Evolutionary conservation across 1,140 invertebrate species (phyloP), one percentile per base, ranked within the genome.

Genomic region (Drosophila obscura): DNA sequence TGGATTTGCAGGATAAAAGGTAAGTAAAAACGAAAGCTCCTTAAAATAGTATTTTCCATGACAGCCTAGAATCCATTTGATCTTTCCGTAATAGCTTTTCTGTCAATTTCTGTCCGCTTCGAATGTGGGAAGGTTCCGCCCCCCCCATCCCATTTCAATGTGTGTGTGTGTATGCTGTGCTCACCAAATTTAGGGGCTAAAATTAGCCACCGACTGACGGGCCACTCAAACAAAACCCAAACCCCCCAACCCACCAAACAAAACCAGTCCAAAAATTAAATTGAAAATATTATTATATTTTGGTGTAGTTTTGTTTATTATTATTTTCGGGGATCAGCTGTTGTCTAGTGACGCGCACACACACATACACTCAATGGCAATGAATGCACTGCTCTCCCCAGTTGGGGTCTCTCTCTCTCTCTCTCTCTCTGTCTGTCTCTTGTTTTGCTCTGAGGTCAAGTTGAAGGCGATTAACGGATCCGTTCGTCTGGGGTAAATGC

Each of bases 381-480:
- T 16, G 13, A 28, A 24, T 13, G 15, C 24, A 13, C 26, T 11
- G 19, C 39, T 15, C 28, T 9, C 16, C 22, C 45, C 8, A 46
- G 15, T 16, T 16, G 45, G n/a, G n/a, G n/a, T n/a, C 11, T 51
- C 53, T 43, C 39, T 11, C 9, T 15, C 31, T 9, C 31, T 35
- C 31, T 35, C 1, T 9, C 19, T 19, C 19, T 19, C 19, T 19
- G 19, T 19, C n/a, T n/a, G n/a, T n/a, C n/a, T n/a, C 19, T 19
- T 19, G 19, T 19, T 19, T 19, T 19, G 19, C 62, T 35, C 68
- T 61, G 83, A 76, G 79, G 80, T 80, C 88, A 82, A 90, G 83
- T 91, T 82, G 83, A 90, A 85, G 89, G 75, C 65, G 45, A 60
- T 73, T 64, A 48, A 43, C 43, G 16, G n/a, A 11, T 35, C 31